phyloP scores from a whole-genome alignment of 1,140 invertebrate genomes.

The Brachionus rubens region DNA sequence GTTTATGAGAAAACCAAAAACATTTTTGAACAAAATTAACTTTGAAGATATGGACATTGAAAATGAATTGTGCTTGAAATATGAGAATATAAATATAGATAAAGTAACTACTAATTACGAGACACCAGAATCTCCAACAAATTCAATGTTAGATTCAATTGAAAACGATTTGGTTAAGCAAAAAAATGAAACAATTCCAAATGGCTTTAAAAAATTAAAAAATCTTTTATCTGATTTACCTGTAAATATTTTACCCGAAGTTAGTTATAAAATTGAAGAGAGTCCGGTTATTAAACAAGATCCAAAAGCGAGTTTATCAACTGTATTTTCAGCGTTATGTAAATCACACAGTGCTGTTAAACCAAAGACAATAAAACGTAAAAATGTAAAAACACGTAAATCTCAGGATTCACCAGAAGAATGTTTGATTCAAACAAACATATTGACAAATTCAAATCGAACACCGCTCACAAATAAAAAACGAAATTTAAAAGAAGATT shows the following conservation, averaged over 20 bases:
- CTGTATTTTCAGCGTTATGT: constrained; percentile 14
- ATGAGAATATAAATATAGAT: constrained; percentile 39
- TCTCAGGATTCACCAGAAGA: constrained; percentile 11
- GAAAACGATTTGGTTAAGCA: neutral
- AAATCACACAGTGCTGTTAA: neutral
- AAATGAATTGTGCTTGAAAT: constrained; percentile 28
- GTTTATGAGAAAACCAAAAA: neutral
- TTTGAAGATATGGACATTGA: constrained; percentile 34
- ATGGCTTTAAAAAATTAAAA: constrained; percentile 24
- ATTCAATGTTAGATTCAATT: neutral
- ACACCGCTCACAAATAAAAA: constrained; percentile 7
- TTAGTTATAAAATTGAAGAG: neutral
- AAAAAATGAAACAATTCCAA: neutral
- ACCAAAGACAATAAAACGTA: neutral
- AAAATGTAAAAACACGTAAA: neutral
- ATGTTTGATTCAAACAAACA: neutral
- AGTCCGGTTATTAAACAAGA: neutral
- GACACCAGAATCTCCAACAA: neutral
- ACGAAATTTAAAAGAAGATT: neutral
- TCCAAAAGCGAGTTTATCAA: neutral
- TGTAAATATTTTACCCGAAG: neutral
- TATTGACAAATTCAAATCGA: neutral
- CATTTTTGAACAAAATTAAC: neutral
- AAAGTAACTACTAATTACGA: neutral
- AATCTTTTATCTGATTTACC: constrained; percentile 25